Evolutionary conservation across 2,888 invertebrate genomes (phyloP), one percentile per base, ranked within the genome.

Genomic region (Sarcophaga variegata): DNA sequence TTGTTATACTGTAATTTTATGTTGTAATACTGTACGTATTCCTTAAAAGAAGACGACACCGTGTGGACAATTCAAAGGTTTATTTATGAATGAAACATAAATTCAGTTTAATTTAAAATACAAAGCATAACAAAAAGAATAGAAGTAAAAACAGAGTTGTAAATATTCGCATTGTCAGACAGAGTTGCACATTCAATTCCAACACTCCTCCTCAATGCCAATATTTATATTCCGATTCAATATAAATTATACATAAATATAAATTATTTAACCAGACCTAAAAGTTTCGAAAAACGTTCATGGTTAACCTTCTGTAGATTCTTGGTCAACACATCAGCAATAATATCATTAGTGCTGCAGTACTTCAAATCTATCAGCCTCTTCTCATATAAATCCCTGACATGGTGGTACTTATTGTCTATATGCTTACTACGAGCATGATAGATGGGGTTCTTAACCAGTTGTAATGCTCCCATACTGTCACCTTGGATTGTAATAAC

Each of bases 301-400:
- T 47, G 67, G 12, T 20, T 69, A 69, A 69, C 20, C 20, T 17
- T 69, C 20, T 69, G 67, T 3, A 69, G 47, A 47, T 69, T 69
- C 22, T 14, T 69, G 69, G 6, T 69, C 27, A 64, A 4, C 25
- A 22, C 25, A 25, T 64, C 22, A 27, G 22, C 37, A 37, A 37
- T 37, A 8, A 37, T 37, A 37, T 37, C 10, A 8, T 37, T 37
- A 37, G 37, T 37, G 10, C 20, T 45, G n/a, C 47, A 47, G 11
- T 69, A 69, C 10, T 64, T 10, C 63, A 63, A 63, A 37, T 37
- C 8, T 37, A 37, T 37, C 37, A 37, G 37, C 37, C 22, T 10
- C 8, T 37, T 37, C 37, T 37, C 37, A 37, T 20, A 47, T 4
- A 69, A 69, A 47, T 47, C 20, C 2, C 37, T 69, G 10, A 69